Percentiles rank a stretch among this genome's conserved stretches.
phyloP scores from a whole-genome alignment of 2,797 vertebrate species.

The Lacerta agilis region DNA sequence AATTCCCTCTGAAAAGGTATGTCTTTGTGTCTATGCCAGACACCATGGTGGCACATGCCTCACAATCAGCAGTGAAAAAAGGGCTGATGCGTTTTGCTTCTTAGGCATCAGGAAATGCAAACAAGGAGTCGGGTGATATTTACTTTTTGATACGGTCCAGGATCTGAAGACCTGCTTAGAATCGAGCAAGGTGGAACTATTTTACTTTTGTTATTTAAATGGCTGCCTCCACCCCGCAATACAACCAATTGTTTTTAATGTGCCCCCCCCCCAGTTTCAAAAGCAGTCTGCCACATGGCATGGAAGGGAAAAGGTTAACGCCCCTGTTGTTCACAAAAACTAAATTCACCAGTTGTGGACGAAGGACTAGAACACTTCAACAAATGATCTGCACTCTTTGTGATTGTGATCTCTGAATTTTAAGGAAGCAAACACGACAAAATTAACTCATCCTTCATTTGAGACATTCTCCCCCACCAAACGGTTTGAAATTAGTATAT shows the following conservation, averaged over 20 bases:
- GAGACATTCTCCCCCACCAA: background rate
- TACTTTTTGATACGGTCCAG: background rate
- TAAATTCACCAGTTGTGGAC: background rate
- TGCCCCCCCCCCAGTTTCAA: background rate
- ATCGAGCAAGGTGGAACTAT: background rate
- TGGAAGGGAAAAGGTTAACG: background rate
- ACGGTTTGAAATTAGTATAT: background rate
- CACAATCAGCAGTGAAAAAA: background rate
- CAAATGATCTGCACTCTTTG: background rate
- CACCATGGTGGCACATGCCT: background rate
- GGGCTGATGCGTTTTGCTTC: background rate
- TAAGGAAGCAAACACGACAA: no score
- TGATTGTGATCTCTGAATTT: background rate
- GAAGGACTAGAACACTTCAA: background rate
- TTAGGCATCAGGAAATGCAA: background rate
- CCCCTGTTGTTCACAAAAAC: background rate
- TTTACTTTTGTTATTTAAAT: background rate
- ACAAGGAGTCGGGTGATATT: background rate
- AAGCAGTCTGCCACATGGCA: background rate
- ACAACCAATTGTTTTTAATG: background rate
- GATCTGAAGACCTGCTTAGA: background rate
- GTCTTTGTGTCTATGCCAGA: background rate
- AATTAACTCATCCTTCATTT: background rate
- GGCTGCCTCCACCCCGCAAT: no score
- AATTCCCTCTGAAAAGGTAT: background rate